Evolutionary conservation across 2,113 vertebrate genomes (phyloP).

Genomic region (Pandion haliaetus): DNA sequence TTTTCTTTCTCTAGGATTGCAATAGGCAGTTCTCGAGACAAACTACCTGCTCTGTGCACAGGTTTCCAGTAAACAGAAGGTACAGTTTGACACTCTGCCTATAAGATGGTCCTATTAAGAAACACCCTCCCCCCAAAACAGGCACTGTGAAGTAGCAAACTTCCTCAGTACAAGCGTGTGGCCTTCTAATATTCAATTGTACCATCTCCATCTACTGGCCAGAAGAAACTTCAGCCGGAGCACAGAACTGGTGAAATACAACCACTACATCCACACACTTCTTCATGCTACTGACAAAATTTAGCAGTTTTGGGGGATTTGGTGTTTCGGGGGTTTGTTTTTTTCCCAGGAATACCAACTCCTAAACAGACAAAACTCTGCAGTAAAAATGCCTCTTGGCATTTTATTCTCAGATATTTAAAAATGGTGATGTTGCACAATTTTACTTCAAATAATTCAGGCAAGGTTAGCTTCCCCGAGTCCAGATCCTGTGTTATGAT

Average conservation of each 20-base stretch:
- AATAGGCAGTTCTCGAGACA: not conserved
- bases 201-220: slow-evolving; percentile 49
- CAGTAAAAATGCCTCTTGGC: not conserved
- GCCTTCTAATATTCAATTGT: not conserved
- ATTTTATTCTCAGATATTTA: not conserved
- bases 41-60: not conserved
- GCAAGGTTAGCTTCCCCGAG: not conserved
- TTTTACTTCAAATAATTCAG: not conserved
- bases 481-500: not conserved
- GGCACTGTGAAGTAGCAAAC: no score
- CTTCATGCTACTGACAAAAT: not conserved
- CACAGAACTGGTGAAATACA: not conserved
- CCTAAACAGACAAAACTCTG: not conserved
- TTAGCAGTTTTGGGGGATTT: fast-evolving
- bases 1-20: not conserved
- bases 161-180: fast-evolving
- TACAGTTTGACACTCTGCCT: not conserved
- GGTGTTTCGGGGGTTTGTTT: not conserved
- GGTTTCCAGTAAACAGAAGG: not conserved
- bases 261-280: not conserved
- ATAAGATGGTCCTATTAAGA: not conserved
- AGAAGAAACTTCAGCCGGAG: not conserved
- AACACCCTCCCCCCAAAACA: not conserved
- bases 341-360: not conserved
- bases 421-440: not conserved